Evolutionary conservation across 1,140 invertebrate species (phyloP).

Genomic region (Trichomalopsis sarcophagae): DNA sequence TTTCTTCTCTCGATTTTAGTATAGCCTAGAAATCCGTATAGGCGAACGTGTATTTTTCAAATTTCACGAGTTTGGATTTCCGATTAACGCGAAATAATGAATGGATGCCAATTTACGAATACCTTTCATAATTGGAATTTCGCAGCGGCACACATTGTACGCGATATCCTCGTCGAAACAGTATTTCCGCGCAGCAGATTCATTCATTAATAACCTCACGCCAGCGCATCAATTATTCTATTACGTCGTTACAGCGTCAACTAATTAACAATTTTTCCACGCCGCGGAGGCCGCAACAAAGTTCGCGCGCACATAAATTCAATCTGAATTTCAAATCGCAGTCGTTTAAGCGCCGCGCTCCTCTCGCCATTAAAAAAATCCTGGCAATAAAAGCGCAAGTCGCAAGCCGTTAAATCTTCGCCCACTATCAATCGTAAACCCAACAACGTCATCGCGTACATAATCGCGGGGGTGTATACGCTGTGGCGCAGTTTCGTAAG

Average conservation of each 20-base stretch:
- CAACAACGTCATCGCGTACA: background rate
- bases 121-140: background rate
- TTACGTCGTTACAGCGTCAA: background rate
- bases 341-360: background rate
- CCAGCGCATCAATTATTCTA: background rate
- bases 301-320: background rate
- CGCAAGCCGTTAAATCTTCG: background rate
- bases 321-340: background rate
- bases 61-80: too few relatives aligned
- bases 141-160: background rate
- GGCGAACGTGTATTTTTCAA: too few relatives aligned
- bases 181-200: background rate
- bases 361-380: background rate
- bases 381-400: background rate
- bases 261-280: background rate
- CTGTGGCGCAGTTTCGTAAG: background rate
- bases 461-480: background rate
- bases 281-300: background rate
- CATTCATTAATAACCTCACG: background rate
- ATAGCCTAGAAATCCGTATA: too few relatives aligned
- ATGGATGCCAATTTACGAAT: background rate
- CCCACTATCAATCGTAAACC: background rate
- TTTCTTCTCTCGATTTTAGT: too few relatives aligned
- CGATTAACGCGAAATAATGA: too few relatives aligned
- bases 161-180: background rate